phyloP scores from a whole-genome alignment of 2,888 invertebrate genomes.

The Syrphus vitripennis region DNA sequence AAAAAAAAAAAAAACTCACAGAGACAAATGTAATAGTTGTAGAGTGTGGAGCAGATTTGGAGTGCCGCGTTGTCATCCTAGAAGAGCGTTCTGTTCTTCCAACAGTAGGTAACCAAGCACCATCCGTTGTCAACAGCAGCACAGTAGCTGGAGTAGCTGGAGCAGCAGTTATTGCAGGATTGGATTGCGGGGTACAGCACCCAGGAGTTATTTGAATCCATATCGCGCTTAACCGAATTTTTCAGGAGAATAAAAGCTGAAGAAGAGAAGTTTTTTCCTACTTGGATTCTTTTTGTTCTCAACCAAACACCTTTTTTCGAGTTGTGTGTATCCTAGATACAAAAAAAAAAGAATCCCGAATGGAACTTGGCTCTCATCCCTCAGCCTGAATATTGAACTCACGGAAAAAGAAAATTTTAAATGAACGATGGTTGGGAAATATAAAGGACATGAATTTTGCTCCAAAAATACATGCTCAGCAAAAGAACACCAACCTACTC shows the following conservation, averaged over 20 bases:
- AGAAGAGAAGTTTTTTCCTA: conserved; percentile 20
- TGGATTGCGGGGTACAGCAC: conserved; percentile 23
- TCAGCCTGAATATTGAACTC: conserved; percentile 23
- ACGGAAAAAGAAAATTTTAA: conserved; percentile 27
- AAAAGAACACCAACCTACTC: not conserved
- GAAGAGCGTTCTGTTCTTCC: conserved; percentile 40
- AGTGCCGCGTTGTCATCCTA: conserved; percentile 42
- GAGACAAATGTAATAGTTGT: conserved; percentile 9
- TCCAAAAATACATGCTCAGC: conserved; percentile 69
- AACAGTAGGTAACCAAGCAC: conserved; percentile 34
- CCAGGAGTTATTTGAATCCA: conserved; percentile 38
- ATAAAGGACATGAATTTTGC: conserved; percentile 52
- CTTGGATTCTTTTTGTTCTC: conserved; percentile 5
- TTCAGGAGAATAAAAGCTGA: conserved; percentile 40
- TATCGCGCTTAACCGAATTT: conserved; percentile 40
- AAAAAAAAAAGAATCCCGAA: conserved; percentile 29
- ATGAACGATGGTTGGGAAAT: conserved; percentile 11
- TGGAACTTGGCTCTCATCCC: conserved; percentile 43
- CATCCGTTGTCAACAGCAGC: conserved; percentile 35
- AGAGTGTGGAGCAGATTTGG: conserved; percentile 33
- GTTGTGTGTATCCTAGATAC: conserved; percentile 45
- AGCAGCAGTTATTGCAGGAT: conserved; percentile 39
- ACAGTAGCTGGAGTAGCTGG: conserved; percentile 29
- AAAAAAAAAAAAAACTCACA: not conserved
- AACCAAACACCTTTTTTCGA: conserved; percentile 41